Conservation (phyloP, 2,113 vertebrate genomes). For the Elaphurus davidianus region DNA sequence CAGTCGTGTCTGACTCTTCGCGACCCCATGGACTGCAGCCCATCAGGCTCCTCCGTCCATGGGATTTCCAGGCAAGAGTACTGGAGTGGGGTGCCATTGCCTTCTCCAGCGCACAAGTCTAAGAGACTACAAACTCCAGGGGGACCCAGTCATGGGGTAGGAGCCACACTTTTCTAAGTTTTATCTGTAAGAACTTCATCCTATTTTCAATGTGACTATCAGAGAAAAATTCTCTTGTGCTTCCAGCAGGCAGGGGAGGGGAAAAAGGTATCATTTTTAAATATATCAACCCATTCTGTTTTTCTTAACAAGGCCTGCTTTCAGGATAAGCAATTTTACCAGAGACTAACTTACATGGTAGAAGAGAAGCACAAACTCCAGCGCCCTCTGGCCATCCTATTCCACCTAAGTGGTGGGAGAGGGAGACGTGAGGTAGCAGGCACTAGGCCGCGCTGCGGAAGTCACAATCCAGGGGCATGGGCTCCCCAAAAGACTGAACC, state of each 20-base stretch:
- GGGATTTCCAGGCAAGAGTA: no score
- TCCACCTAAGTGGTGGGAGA: background rate
- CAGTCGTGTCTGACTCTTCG: no score
- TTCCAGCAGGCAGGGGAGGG: background rate
- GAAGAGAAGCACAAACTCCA: background rate
- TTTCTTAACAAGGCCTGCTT: background rate
- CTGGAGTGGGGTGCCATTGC: no score
- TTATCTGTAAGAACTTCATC: background rate
- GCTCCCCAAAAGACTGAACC: background rate
- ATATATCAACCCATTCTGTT: background rate
- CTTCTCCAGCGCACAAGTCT: background rate
- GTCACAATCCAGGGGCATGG: background rate
- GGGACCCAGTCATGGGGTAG: background rate
- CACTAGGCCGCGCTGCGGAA: background rate
- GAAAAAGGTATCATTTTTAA: background rate
- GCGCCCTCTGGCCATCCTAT: background rate
- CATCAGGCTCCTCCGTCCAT: no score
- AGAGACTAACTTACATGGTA: background rate
- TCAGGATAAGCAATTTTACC: background rate
- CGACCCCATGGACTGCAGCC: no score
- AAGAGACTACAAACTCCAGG: background rate
- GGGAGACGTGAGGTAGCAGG: fast-evolving
- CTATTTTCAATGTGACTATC: fast-evolving
- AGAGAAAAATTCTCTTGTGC: background rate
- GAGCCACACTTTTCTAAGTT: background rate